Evolutionary conservation across 2,888 invertebrate genomes (phyloP).

Genomic region (Chrysolina oricalcia): DNA sequence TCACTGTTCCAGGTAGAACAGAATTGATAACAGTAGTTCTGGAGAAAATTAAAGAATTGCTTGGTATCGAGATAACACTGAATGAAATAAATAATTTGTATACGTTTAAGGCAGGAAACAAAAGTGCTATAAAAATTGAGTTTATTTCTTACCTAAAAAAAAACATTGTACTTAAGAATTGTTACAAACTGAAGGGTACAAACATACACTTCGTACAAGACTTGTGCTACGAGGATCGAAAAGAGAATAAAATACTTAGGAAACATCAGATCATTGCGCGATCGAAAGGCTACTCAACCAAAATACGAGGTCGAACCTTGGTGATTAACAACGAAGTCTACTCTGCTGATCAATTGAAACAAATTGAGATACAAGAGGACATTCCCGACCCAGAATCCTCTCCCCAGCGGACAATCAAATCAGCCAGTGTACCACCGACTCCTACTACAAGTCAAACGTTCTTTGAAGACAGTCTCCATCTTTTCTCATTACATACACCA

Average conservation of each 20-base stretch:
- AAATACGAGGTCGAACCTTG: conserved; percentile 3
- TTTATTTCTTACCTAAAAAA: conserved; percentile 25
- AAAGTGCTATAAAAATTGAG: conserved; percentile 26
- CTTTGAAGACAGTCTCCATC: too few relatives aligned
- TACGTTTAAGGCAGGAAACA: neutral
- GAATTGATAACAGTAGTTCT: neutral
- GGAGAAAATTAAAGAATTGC: conserved; percentile 5
- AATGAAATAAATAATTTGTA: conserved; percentile 33
- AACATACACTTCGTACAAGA: conserved; percentile 23
- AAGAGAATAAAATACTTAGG: conserved; percentile 26
- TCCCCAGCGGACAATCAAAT: neutral
- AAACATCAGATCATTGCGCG: conserved; percentile 15
- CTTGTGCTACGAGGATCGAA: conserved; percentile 32
- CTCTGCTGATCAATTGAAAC: conserved; percentile 3
- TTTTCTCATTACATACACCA: conserved; percentile 13
- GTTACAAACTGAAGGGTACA: conserved; percentile 20
- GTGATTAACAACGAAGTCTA: conserved; percentile 27
- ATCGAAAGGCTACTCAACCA: conserved; percentile 15
- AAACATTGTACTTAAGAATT: conserved; percentile 17
- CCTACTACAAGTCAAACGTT: neutral
- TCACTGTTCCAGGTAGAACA: neutral
- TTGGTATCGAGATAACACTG: conserved; percentile 14
- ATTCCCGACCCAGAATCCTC: neutral
- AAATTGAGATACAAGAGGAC: neutral
- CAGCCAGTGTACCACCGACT: conserved; percentile 19